Evolutionary conservation across 2,797 vertebrate genomes (phyloP).

Genomic region (Enteromius afrohamiltoni): DNA sequence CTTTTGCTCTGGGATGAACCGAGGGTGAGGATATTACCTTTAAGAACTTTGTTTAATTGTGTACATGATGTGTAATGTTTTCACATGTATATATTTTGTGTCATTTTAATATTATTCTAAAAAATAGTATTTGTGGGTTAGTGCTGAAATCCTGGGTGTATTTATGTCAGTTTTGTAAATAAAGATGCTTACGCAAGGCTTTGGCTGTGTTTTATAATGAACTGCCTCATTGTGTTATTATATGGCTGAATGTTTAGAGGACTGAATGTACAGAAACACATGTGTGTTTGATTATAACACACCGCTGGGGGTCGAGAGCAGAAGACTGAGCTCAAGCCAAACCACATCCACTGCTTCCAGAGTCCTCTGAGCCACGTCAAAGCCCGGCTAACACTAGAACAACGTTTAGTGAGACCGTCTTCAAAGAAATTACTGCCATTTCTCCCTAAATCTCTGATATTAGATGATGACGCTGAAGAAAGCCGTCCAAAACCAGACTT

Average conservation of each 20-base stretch:
- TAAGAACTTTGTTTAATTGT: no score
- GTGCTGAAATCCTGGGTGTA: not conserved
- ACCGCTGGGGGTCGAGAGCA: slow-evolving; percentile 32
- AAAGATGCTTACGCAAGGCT: not conserved
- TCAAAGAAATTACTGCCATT: not conserved
- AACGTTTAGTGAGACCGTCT: not conserved
- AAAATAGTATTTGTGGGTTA: not conserved
- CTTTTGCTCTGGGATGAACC: no score
- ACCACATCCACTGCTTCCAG: not conserved
- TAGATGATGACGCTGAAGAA: not conserved
- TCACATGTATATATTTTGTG: not conserved
- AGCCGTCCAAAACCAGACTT: not conserved
- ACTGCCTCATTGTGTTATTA: slow-evolving; percentile 22
- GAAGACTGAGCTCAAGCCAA: not conserved
- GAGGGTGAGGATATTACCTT: no score
- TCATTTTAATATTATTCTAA: not conserved
- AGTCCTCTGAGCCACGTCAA: not conserved
- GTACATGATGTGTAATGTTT: not conserved
- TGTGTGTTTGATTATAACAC: slow-evolving; percentile 35
- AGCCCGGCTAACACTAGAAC: not conserved
- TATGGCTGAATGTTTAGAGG: slow-evolving; percentile 15
- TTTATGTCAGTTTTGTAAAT: not conserved
- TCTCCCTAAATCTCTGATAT: not conserved
- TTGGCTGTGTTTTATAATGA: not conserved
- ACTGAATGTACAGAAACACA: slow-evolving; percentile 46